These are phyloP conservation scores for Salmo trutta DNA, from an alignment of 2,797 vertebrate genomes.

Conservation along the genomic window DNA sequence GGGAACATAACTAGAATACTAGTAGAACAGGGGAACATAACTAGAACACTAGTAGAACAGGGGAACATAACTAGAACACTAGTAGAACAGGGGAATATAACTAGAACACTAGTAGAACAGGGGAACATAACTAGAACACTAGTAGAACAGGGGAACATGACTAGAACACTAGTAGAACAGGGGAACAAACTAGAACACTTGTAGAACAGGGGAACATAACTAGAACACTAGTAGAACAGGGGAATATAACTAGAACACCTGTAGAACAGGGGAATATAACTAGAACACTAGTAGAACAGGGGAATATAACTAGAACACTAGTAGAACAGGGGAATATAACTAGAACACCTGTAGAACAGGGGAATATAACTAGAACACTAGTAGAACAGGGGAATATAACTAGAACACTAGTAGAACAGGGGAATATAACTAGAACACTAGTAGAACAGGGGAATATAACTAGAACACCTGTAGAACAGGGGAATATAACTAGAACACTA, in stretches of 20 bases:
- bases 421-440: too few relatives aligned
- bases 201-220: too few relatives aligned
- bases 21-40: constrained; percentile 30
- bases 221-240: not conserved
- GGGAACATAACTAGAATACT: constrained; percentile 61
- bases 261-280: not conserved
- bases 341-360: not conserved
- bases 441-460: not conserved
- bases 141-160: constrained; percentile 31
- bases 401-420: not conserved
- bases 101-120: too few relatives aligned
- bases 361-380: constrained; percentile 64
- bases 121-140: constrained; percentile 61
- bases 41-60: constrained; percentile 69
- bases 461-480: too few relatives aligned
- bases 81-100: constrained; percentile 33
- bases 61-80: constrained; percentile 61
- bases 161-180: constrained; percentile 69
- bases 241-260: too few relatives aligned
- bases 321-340: not conserved
- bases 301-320: too few relatives aligned
- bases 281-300: not conserved
- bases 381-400: constrained; percentile 27
- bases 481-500: not conserved
- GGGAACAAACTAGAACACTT: not conserved